Evolutionary conservation across 2,113 vertebrate species (phyloP), one percentile per base, ranked within the genome.

Genomic region (Lepus americanus): DNA sequence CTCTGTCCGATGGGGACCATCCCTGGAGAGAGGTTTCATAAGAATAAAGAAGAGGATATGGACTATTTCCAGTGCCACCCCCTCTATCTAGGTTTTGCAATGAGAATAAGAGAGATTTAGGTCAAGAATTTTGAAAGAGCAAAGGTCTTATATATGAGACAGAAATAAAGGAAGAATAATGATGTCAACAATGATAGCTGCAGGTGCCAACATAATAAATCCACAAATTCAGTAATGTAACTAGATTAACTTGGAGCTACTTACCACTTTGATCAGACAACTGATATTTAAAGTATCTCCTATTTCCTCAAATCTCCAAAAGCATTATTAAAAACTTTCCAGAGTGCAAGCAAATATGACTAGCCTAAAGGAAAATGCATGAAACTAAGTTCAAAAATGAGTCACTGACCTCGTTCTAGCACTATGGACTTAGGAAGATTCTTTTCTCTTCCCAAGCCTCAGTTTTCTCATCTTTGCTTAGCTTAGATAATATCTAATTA

Each of bases 391-490:
- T 92, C 5, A 12, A 53, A 85, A 72, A 76, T 73, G 17, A 94
- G 49, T 14, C 27, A 3, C 7, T 66, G 6, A 9, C 36, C 27
- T 91, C 53, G 16, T 80, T 70, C 27, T 86, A 3, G 5, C 9
- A 6, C 3, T 87, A 8, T 19, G 3, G 1, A 0, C 20, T 89
- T 82, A 55, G 14, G 1, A 70, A 31, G 25, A 0, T 51, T 53
- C 16, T 17, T 59, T 83, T 73, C 61, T 51, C 14, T 74, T 6
- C 31, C 2, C 39, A 63, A 73, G 19, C 1, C 44, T 87, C 44
- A 49, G 7, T 44, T 78, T 94, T 20, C 66, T 90, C 44, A 72
- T 67, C n/a, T 55, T 72, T 95, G n/a, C 1, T 63, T 87, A 94
- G 49, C 1, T 13, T 74, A 67, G 2, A 73, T 74, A 84, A 55